A percentile compares a stretch with the other conserved stretches of the same genome.
Evolutionary conservation across 2,113 vertebrate species (phyloP).

Genomic region (Mesembrinibis cayennensis): DNA sequence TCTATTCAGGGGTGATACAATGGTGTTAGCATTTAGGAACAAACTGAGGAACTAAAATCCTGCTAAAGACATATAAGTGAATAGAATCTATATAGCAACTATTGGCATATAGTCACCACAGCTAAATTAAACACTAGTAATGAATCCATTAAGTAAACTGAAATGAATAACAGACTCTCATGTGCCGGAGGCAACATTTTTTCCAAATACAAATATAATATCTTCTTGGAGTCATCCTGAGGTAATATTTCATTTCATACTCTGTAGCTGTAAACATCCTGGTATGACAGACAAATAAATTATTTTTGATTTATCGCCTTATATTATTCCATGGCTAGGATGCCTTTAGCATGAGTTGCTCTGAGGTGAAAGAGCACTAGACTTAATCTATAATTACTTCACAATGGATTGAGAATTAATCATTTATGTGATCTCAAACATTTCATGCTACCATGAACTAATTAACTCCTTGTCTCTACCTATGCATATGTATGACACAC

Average conservation of each 20-base stretch:
- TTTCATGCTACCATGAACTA: neutral
- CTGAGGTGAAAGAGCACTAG: neutral
- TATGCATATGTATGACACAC: neutral
- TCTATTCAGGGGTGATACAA: neutral
- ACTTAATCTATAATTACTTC: neutral
- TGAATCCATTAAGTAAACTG: neutral
- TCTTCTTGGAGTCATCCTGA: conserved; percentile 16
- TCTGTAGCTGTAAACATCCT: conserved; percentile 31
- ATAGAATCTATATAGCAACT: neutral
- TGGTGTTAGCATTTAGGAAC: neutral
- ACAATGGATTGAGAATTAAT: neutral
- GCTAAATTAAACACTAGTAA: neutral
- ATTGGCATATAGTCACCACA: neutral
- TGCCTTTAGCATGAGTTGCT: neutral
- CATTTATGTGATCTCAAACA: neutral
- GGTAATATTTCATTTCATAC: conserved; percentile 34
- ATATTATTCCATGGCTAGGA: neutral
- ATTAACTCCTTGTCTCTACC: neutral
- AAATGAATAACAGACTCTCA: neutral
- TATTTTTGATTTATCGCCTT: conserved; percentile 19
- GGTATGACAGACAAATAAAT: conserved; percentile 6
- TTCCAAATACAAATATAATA: conserved; percentile 9
- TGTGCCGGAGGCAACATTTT: neutral
- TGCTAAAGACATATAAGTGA: neutral
- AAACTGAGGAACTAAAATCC: neutral